phyloP scores from a whole-genome alignment of 2,113 vertebrate species.

The Neodon shergylaensis region DNA sequence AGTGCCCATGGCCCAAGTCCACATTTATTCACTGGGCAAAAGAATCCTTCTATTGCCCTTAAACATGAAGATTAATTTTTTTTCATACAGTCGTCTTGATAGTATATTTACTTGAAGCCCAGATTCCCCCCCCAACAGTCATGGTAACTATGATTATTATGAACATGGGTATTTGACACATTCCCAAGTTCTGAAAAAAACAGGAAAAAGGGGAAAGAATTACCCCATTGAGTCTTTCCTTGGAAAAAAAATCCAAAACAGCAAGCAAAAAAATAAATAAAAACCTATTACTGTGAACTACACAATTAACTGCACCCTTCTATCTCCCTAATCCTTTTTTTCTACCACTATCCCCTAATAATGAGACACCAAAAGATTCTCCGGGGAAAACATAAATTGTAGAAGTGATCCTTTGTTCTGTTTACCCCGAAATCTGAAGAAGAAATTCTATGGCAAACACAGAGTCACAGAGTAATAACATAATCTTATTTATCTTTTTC shows the following conservation, averaged over 20 bases:
- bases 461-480: background rate
- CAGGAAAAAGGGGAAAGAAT: slow-evolving; percentile 27
- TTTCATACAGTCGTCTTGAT: slow-evolving; percentile 1
- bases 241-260: background rate
- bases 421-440: slow-evolving; percentile 8
- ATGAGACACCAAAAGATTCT: background rate
- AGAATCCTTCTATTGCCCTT: background rate
- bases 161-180: background rate
- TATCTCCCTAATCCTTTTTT: background rate
- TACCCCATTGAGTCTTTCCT: slow-evolving; percentile 50
- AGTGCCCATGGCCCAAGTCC: background rate
- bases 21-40: slow-evolving; percentile 46
- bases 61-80: background rate
- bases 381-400: background rate
- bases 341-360: slow-evolving; percentile 7
- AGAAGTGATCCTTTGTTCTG: slow-evolving; percentile 26
- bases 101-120: slow-evolving; percentile 23
- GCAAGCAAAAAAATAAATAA: background rate
- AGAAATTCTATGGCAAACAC: slow-evolving; percentile 58
- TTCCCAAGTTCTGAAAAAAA: slow-evolving; percentile 24
- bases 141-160: slow-evolving; percentile 11
- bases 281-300: slow-evolving; percentile 29
- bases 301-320: slow-evolving; percentile 38
- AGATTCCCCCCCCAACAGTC: slow-evolving; percentile 18
- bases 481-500: slow-evolving; percentile 37